phyloP scores from a whole-genome alignment of 2,888 invertebrate genomes.

The Spodoptera picta region DNA sequence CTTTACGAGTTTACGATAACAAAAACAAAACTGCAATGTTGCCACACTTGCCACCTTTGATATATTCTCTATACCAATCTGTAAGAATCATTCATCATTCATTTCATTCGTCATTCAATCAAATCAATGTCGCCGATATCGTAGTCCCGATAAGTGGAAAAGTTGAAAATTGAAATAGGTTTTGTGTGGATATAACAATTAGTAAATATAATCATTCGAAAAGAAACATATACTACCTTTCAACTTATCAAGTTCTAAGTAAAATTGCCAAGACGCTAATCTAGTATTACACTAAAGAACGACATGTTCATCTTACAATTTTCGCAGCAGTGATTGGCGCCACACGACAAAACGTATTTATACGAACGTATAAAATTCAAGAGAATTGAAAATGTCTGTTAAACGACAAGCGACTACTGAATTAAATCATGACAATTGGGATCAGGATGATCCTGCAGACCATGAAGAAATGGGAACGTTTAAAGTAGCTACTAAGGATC shows the following conservation, averaged over 20 bases:
- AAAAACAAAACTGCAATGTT: too few relatives aligned
- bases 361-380: conserved; percentile 11
- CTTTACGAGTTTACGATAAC: too few relatives aligned
- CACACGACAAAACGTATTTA: conserved; percentile 31
- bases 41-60: too few relatives aligned
- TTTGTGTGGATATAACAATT: too few relatives aligned
- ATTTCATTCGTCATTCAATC: conserved; percentile 16
- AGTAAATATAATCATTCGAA: too few relatives aligned
- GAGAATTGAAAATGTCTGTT: conserved; percentile 87
- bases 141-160: conserved; percentile 5
- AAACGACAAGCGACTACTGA: conserved; percentile 93
- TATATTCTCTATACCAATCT: not conserved
- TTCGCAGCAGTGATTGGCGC: conserved; percentile 42
- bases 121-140: conserved; percentile 26
- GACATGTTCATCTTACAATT: conserved; percentile 42
- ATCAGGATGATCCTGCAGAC: conserved; percentile 91
- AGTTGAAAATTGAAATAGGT: too few relatives aligned
- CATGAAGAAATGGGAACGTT: conserved; percentile 93
- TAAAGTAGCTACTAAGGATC: conserved; percentile 89
- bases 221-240: too few relatives aligned
- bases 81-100: not conserved
- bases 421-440: conserved; percentile 95
- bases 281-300: conserved; percentile 20
- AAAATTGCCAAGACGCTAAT: conserved; percentile 15
- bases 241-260: not conserved